phyloP scores from a whole-genome alignment of 2,888 invertebrate genomes.

The Syrphus vitripennis region DNA sequence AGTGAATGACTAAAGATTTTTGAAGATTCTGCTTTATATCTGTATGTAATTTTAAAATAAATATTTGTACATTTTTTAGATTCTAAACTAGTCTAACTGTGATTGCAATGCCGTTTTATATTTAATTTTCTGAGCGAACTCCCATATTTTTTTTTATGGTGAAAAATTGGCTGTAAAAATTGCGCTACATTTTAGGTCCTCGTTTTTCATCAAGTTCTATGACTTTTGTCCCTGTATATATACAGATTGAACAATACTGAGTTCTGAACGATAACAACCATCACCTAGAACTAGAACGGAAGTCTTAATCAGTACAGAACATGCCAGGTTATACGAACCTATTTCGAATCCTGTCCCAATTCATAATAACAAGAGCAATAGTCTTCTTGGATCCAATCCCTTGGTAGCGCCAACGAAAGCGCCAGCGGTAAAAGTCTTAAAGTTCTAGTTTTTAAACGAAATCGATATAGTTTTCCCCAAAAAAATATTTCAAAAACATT shows the following conservation, averaged over 20 bases:
- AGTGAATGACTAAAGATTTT: no score
- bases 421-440: neutral
- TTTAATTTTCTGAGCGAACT: no score
- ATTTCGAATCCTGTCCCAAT: slow-evolving; percentile 3
- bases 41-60: no score
- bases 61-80: no score
- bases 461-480: slow-evolving; percentile 51
- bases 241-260: neutral
- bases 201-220: neutral
- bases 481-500: slow-evolving; percentile 28
- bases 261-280: neutral
- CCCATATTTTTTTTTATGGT: no score
- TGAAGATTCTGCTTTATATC: no score
- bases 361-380: neutral
- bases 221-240: neutral
- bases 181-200: no score
- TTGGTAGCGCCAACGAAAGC: no score
- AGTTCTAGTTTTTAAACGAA: slow-evolving; percentile 38
- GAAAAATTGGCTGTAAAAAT: no score
- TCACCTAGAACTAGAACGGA: neutral
- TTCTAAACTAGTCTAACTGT: no score
- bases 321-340: neutral
- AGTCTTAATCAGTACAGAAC: slow-evolving; percentile 45
- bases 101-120: no score
- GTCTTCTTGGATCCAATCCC: neutral